phyloP scores from a whole-genome alignment of 2,113 vertebrate species.

The Nettapus auritus region DNA sequence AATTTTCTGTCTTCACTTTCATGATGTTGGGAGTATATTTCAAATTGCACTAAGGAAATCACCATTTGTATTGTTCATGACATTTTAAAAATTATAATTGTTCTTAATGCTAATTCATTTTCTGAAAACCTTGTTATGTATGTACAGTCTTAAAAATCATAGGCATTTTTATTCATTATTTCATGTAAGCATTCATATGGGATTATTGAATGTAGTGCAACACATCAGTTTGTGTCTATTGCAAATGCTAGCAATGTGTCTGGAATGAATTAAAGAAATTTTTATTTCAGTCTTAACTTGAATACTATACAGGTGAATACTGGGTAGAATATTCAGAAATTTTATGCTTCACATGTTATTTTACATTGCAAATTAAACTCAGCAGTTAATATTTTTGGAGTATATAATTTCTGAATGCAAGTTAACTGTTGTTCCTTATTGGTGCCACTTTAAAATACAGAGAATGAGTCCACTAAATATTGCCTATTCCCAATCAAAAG shows the following conservation, averaged over 20 bases:
- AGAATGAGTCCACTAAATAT: not conserved
- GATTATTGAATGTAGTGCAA: not conserved
- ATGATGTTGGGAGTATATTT: not conserved
- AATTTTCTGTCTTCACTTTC: not conserved
- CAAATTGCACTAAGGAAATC: not conserved
- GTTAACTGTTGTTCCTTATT: not conserved
- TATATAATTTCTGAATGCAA: not conserved
- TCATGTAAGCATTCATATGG: not conserved
- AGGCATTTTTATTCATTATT: conserved; percentile 12
- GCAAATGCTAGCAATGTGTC: not conserved
- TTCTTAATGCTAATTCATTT: not conserved
- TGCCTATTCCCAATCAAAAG: not conserved
- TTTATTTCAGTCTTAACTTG: not conserved
- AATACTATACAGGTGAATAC: not conserved
- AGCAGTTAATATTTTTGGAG: not conserved
- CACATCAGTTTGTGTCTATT: not conserved
- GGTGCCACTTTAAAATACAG: not conserved
- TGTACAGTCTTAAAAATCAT: not conserved
- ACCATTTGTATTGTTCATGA: not conserved
- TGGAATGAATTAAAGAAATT: not conserved
- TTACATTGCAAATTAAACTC: not conserved
- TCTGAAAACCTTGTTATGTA: not conserved
- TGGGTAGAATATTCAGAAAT: not conserved
- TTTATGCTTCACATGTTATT: not conserved
- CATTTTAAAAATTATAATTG: not conserved